Conservation (phyloP, 2,888 invertebrate species). For the Lapara coniferarum region DNA sequence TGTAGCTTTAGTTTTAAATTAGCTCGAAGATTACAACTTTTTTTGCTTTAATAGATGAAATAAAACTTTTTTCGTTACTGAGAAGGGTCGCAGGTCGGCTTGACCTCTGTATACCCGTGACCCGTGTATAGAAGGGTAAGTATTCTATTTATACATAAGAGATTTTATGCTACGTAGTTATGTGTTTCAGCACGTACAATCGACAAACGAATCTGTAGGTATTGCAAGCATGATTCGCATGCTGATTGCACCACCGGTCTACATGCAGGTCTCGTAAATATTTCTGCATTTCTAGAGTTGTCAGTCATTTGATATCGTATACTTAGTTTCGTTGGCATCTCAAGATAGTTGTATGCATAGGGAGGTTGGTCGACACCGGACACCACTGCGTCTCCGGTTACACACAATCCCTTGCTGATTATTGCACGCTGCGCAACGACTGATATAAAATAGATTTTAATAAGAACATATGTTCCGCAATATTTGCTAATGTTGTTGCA, state of each 20-base stretch:
- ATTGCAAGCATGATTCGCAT: background rate
- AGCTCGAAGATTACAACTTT: background rate
- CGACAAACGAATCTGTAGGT: background rate
- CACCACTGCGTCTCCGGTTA: constrained; percentile 63
- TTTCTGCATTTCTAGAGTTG: constrained; percentile 19
- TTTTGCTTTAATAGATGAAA: constrained; percentile 2
- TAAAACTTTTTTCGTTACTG: background rate
- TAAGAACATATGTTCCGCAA: constrained; percentile 9
- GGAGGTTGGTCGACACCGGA: constrained; percentile 66
- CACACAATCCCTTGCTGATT: constrained; percentile 67
- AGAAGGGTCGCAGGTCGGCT: constrained; percentile 1
- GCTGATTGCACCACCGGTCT: constrained; percentile 24
- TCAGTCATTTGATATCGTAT: constrained; percentile 47
- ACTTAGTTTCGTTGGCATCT: constrained; percentile 43
- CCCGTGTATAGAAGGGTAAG: too few species aligned
- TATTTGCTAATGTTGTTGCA: too few species aligned
- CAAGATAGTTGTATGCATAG: constrained; percentile 54
- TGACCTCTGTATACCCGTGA: background rate
- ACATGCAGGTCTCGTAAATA: constrained; percentile 30
- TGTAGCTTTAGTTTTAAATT: background rate
- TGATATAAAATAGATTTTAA: constrained; percentile 48
- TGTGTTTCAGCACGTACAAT: background rate
- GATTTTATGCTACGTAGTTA: background rate
- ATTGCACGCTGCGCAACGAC: constrained; percentile 55
- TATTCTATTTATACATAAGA: background rate